Conservation (phyloP, 2,113 vertebrate genomes). For the Candoia aspera region DNA sequence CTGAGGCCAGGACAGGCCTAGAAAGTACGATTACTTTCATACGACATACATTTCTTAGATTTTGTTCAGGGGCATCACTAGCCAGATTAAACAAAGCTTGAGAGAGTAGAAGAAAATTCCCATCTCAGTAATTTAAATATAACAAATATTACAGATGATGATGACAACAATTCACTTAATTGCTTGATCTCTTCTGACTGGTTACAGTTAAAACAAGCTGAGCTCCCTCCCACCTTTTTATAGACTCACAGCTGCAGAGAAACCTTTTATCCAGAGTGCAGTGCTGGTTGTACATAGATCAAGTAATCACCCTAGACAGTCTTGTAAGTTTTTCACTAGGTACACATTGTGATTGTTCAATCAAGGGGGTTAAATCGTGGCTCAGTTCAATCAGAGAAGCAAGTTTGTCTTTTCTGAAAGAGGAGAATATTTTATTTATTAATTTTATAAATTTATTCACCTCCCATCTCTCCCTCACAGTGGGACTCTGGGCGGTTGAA, state of each 20-base stretch:
- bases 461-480: too few relatives aligned
- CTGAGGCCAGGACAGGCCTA: slow-evolving; percentile 53
- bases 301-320: background rate
- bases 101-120: slow-evolving; percentile 20
- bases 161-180: background rate
- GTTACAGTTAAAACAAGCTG: slow-evolving; percentile 40
- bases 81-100: slow-evolving; percentile 55
- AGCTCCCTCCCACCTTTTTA: slow-evolving; percentile 18
- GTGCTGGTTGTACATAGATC: background rate
- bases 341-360: background rate
- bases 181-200: slow-evolving; percentile 36
- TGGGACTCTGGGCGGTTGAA: too few relatives aligned
- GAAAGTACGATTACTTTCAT: slow-evolving; percentile 62
- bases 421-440: too few relatives aligned
- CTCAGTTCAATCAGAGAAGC: background rate
- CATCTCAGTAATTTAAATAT: slow-evolving; percentile 52
- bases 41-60: slow-evolving; percentile 63
- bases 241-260: background rate
- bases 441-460: too few relatives aligned
- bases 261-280: background rate
- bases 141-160: slow-evolving; percentile 47
- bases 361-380: background rate
- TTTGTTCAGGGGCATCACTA: slow-evolving; percentile 55
- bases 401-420: background rate
- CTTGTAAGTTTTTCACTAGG: background rate